Conservation (phyloP, 37 sponge, comb jelly and placozoan genomes). For the Ephydatia muelleri region DNA sequence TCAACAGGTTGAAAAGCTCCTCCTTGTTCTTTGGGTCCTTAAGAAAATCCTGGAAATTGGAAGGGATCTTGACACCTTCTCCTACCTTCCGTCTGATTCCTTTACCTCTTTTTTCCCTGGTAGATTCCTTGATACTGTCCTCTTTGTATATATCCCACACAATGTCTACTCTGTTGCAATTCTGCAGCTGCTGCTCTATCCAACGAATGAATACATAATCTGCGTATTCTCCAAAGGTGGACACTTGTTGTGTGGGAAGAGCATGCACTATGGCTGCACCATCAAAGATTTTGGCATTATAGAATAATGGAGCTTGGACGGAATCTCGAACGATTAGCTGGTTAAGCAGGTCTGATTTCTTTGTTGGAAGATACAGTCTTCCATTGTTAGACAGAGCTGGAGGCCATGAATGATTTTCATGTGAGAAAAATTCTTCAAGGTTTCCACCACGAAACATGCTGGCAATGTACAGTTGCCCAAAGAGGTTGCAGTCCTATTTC, state of each 20-base stretch:
- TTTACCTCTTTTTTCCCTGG: not conserved
- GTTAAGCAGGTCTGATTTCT: conserved; percentile 31
- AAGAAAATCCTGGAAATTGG: conserved; percentile 11
- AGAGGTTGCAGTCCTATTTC: conserved; percentile 27
- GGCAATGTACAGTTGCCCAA: conserved; percentile 9
- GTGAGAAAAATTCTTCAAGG: conserved; percentile 19
- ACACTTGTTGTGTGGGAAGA: too few species aligned
- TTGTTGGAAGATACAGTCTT: not conserved
- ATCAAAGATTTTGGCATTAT: conserved; percentile 6
- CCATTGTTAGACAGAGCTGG: conserved; percentile 17
- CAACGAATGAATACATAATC: too few species aligned
- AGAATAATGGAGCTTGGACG: not conserved
- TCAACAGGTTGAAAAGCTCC: not conserved
- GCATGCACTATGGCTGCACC: not conserved
- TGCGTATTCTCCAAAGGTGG: too few species aligned
- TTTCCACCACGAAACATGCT: conserved; percentile 21
- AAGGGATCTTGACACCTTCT: not conserved
- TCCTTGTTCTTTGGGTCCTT: conserved; percentile 8
- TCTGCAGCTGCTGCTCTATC: too few species aligned
- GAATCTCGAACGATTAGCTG: not conserved
- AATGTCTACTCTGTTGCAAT: not conserved
- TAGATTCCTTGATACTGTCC: not conserved
- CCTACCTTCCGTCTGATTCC: conserved; percentile 5
- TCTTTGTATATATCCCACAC: conserved; percentile 9
- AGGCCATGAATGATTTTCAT: conserved; percentile 41